A percentile compares a stretch with the other conserved stretches of the same genome.
These are phyloP conservation scores for Oikopleura albicans DNA, from an alignment of 23 tunicate genomes.

Conservation along the genomic window DNA sequence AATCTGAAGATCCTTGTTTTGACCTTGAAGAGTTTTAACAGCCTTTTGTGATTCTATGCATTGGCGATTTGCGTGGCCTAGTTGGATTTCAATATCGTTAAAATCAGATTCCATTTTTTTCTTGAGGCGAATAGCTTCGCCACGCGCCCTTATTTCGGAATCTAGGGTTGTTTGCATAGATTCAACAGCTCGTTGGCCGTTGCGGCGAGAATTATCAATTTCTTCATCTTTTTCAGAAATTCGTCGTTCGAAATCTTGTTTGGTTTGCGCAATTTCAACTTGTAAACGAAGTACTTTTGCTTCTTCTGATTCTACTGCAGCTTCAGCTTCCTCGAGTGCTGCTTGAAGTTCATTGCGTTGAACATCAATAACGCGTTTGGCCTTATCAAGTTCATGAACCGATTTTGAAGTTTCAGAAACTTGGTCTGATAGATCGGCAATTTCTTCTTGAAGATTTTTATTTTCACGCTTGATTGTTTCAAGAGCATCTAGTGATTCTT, in stretches of 20 bases:
- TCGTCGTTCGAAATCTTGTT: slow-evolving; percentile 75
- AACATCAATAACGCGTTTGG: slow-evolving; percentile 80
- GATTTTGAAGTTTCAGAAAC: not conserved
- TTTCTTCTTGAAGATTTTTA: not conserved
- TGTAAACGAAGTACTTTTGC: slow-evolving; percentile 85
- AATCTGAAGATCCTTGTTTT: not conserved
- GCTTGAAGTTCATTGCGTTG: slow-evolving; percentile 86
- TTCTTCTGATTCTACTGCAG: slow-evolving; percentile 95
- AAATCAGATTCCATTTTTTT: slow-evolving; percentile 3
- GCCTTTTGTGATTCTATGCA: not conserved
- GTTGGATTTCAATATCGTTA: not conserved
- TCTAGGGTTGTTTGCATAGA: not conserved
- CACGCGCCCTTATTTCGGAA: not conserved
- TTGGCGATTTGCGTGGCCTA: not conserved
- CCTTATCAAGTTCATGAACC: slow-evolving; percentile 46
- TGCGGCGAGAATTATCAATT: slow-evolving; percentile 44
- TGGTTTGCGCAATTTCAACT: slow-evolving; percentile 83
- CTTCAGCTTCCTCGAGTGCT: slow-evolving; percentile 95
- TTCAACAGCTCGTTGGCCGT: not conserved
- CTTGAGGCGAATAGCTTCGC: slow-evolving; percentile 8
- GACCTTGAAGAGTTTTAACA: not conserved
- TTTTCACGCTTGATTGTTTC: not conserved
- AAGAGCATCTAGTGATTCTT: not conserved
- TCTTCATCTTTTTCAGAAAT: slow-evolving; percentile 98
- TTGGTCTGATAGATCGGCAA: not conserved